Percentiles rank a stretch among this genome's conserved stretches.
These are phyloP conservation scores for Rhineura floridana DNA, from an alignment of 2,113 vertebrate species.

Conservation along the genomic window DNA sequence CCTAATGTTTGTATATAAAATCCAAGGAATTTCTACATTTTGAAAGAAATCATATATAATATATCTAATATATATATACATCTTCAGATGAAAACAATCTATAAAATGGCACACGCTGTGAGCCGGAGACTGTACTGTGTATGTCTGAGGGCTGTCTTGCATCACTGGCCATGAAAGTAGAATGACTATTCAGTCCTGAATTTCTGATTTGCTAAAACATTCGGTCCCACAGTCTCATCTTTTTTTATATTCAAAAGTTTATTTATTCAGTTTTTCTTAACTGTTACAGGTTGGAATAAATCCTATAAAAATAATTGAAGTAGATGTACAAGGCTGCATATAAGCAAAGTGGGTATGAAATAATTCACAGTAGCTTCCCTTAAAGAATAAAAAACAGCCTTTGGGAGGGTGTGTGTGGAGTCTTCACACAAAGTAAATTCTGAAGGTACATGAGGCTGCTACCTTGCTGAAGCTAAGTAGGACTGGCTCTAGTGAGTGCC, in stretches of 20 bases:
- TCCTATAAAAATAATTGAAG: not conserved
- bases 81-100: conserved; percentile 14
- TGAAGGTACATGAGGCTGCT: no score
- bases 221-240: not conserved
- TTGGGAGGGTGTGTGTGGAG: no score
- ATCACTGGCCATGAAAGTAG: not conserved
- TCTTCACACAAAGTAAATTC: no score
- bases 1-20: not conserved
- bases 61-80: not conserved
- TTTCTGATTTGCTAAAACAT: not conserved
- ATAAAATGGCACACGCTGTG: not conserved
- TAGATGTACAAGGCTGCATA: not conserved
- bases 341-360: not conserved
- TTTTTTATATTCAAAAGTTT: not conserved
- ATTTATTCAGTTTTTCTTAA: not conserved
- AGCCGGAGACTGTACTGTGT: not conserved
- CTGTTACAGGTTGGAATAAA: not conserved
- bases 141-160: not conserved
- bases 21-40: not conserved
- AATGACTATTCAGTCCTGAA: not conserved
- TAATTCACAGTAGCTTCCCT: not conserved
- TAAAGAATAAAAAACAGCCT: not conserved
- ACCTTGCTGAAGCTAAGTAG: no score
- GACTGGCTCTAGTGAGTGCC: no score
- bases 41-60: not conserved